Conservation (phyloP, 2,888 invertebrate species). For the Celastrina argiolus region DNA sequence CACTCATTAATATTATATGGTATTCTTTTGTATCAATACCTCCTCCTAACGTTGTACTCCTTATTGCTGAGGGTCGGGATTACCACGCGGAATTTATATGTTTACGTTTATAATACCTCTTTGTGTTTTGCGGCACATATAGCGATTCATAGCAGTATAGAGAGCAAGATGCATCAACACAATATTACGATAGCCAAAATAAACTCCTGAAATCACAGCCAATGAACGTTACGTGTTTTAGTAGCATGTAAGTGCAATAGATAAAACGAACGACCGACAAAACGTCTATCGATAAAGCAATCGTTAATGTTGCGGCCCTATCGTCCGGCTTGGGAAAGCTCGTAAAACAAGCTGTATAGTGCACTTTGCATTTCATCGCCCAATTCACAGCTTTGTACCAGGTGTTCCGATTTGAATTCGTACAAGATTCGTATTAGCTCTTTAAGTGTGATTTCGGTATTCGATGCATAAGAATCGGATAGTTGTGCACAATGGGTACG, state of each 20-base stretch:
- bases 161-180: background rate
- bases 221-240: background rate
- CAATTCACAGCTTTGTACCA: conserved; percentile 21
- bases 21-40: no score
- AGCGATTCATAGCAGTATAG: no score
- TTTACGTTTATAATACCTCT: no score
- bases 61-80: no score
- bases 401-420: conserved; percentile 6
- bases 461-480: background rate
- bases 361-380: conserved; percentile 23
- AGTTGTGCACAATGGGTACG: no score
- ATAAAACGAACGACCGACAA: conserved; percentile 10
- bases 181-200: background rate
- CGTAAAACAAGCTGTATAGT: conserved; percentile 21
- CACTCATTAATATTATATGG: no score
- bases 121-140: no score
- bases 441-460: background rate
- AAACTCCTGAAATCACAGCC: background rate
- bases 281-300: conserved; percentile 17
- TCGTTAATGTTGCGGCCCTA: conserved; percentile 15
- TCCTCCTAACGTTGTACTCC: no score
- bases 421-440: background rate
- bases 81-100: no score
- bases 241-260: background rate
- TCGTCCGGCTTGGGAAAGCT: conserved; percentile 27